phyloP scores from a whole-genome alignment of 2,888 invertebrate genomes.

The Sicus ferrugineus region DNA sequence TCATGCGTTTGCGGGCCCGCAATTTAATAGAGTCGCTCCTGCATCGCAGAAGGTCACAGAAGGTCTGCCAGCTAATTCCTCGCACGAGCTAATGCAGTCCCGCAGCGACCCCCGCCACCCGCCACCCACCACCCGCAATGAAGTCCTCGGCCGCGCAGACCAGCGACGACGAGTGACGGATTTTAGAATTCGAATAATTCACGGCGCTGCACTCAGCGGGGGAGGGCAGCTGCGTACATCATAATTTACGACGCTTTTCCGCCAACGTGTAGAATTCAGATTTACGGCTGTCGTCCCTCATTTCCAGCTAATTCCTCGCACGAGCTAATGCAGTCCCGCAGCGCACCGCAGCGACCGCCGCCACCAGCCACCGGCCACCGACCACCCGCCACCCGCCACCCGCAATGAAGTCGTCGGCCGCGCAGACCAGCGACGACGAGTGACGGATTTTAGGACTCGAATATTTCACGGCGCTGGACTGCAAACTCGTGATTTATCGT shows the following conservation, averaged over 20 bases:
- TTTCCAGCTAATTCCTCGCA: constrained; percentile 27
- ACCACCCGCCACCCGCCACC: too few relatives aligned
- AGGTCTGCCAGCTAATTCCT: too few relatives aligned
- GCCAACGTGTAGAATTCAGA: constrained; percentile 31
- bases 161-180: background rate
- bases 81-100: constrained; percentile 25
- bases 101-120: too few relatives aligned
- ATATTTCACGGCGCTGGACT: background rate
- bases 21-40: too few relatives aligned
- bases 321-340: constrained; percentile 25
- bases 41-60: too few relatives aligned
- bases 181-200: background rate
- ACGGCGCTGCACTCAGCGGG: background rate
- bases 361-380: too few relatives aligned
- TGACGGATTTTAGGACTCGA: background rate
- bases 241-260: constrained; percentile 30
- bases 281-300: constrained; percentile 31
- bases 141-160: too few relatives aligned
- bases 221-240: background rate
- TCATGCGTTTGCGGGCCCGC: too few relatives aligned
- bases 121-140: too few relatives aligned
- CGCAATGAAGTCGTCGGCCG: too few relatives aligned
- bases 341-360: too few relatives aligned
- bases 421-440: background rate
- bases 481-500: too few relatives aligned